Evolutionary conservation across 2,888 invertebrate genomes (phyloP).

Genomic region (Cloeon dipterum): DNA sequence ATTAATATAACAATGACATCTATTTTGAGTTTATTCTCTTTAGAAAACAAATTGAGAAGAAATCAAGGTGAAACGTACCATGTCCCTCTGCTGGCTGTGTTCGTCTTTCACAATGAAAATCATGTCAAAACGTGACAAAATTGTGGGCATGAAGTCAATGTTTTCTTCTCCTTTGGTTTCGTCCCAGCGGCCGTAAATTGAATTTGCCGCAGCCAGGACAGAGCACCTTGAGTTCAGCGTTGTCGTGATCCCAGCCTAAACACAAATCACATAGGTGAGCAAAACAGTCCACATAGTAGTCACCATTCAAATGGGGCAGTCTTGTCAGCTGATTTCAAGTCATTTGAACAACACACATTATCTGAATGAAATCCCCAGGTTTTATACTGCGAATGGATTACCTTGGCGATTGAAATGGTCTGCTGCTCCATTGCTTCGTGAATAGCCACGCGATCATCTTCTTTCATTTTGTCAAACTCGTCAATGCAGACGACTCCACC

Average conservation of each 20-base stretch:
- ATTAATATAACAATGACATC: too few relatives aligned
- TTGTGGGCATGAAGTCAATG: conserved; percentile 99
- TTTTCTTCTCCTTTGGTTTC: conserved; percentile 94
- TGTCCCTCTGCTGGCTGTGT: conserved; percentile 70
- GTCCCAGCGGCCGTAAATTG: conserved; percentile 96
- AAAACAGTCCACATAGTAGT: too few relatives aligned
- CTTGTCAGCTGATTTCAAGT: too few relatives aligned
- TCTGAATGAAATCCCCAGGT: background rate
- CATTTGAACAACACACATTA: too few relatives aligned
- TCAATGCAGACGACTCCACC: conserved; percentile 99
- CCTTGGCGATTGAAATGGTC: conserved; percentile 97
- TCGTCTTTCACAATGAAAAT: conserved; percentile 98
- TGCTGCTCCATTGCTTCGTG: conserved; percentile 99
- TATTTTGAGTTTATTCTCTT: too few relatives aligned
- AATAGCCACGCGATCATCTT: conserved; percentile 96
- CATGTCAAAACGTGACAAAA: conserved; percentile 97
- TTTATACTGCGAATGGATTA: conserved; percentile 12
- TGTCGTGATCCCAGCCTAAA: conserved; percentile 98
- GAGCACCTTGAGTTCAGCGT: conserved; percentile 96
- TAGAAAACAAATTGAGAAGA: too few relatives aligned
- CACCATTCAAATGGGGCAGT: too few relatives aligned
- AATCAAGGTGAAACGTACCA: conserved; percentile 40
- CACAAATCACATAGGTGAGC: too few relatives aligned
- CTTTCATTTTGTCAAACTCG: conserved; percentile 99
- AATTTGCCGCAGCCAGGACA: conserved; percentile 97